Evolutionary conservation across 37 sponge, comb jelly and placozoan species (phyloP).

Genomic region (Chondrosia reniformis): DNA sequence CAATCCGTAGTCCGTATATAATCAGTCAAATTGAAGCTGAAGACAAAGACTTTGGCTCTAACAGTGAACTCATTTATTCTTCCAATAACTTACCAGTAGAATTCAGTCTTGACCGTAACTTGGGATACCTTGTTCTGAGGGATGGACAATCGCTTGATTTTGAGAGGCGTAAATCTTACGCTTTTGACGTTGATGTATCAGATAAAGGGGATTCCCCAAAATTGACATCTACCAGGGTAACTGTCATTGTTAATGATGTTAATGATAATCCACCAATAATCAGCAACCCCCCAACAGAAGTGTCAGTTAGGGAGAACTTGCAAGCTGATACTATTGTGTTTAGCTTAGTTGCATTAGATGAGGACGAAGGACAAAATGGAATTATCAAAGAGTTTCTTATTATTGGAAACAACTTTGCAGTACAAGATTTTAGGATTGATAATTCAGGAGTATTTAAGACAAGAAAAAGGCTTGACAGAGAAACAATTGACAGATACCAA

Average conservation of each 20-base stretch:
- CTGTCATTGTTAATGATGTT: conserved; percentile 11
- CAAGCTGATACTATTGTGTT: neutral
- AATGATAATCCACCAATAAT: conserved; percentile 45
- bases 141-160: conserved; percentile 9
- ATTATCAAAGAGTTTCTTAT: neutral
- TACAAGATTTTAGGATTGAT: neutral
- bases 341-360: neutral
- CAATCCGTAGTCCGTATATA: conserved; percentile 4
- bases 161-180: conserved; percentile 10
- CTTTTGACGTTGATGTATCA: conserved; percentile 3
- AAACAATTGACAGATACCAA: neutral
- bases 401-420: neutral
- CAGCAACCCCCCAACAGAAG: neutral
- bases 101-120: conserved; percentile 26
- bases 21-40: conserved; percentile 37
- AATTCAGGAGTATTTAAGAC: neutral
- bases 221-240: neutral
- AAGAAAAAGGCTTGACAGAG: neutral
- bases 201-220: conserved; percentile 24
- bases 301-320: neutral
- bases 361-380: neutral
- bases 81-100: neutral
- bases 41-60: conserved; percentile 43
- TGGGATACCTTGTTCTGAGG: conserved; percentile 7
- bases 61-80: conserved; percentile 32